A percentile compares a stretch with the other conserved stretches of the same genome.
phyloP scores from a whole-genome alignment of 2,888 invertebrate genomes.

The Brachynemurus nebulosus region DNA sequence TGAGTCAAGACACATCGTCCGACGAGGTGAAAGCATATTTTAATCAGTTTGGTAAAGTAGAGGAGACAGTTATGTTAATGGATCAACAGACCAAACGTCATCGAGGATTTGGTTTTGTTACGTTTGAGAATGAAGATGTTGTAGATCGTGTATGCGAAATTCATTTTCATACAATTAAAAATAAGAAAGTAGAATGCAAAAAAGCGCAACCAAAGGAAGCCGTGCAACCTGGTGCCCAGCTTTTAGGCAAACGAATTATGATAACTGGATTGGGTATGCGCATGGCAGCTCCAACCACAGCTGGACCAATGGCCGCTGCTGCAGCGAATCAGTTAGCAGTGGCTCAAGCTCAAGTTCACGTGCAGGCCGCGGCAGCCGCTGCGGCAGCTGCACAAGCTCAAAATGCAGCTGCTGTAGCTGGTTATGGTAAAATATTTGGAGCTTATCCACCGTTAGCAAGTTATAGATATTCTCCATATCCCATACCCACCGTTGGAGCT shows the following conservation, averaged over 20 bases:
- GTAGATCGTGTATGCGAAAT: slow-evolving; percentile 89
- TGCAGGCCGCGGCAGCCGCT: slow-evolving; percentile 33
- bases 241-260: slow-evolving; percentile 53
- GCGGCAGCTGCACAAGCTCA: slow-evolving; percentile 43
- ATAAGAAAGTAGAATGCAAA: slow-evolving; percentile 83
- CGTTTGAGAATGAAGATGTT: slow-evolving; percentile 82
- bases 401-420: slow-evolving; percentile 44
- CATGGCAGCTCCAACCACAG: slow-evolving; percentile 41
- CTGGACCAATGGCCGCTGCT: slow-evolving; percentile 37
- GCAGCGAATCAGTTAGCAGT: slow-evolving; percentile 45
- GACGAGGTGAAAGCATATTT: slow-evolving; percentile 86
- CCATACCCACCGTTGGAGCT: slow-evolving; percentile 32
- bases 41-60: slow-evolving; percentile 78
- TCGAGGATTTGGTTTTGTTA: slow-evolving; percentile 83
- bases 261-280: slow-evolving; percentile 56
- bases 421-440: slow-evolving; percentile 51
- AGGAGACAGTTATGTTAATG: slow-evolving; percentile 88
- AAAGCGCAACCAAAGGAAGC: slow-evolving; percentile 86
- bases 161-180: slow-evolving; percentile 85
- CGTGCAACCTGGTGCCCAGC: slow-evolving; percentile 55
- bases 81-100: slow-evolving; percentile 87
- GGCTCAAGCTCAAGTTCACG: slow-evolving; percentile 32
- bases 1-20: slow-evolving; percentile 81
- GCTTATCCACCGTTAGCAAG: slow-evolving; percentile 43
- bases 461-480: slow-evolving; percentile 50